Base-by-base conservation (phyloP, 53 echinoderm and acorn worm species). In the Arbacia lixula region DNA sequence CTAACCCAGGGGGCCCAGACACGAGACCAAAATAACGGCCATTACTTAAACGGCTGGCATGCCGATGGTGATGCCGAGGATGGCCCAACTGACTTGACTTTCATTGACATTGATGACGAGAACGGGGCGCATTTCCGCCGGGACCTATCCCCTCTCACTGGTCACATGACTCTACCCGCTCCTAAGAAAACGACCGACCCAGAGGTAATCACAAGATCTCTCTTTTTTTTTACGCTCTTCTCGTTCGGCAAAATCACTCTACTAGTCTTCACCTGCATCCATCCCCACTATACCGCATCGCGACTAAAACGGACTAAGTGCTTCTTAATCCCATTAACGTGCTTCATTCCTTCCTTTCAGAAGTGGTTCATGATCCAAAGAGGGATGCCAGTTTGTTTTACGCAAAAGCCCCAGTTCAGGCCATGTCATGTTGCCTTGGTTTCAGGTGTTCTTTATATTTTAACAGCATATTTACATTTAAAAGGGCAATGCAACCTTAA, bases 121-220 rank as follows among this genome's bases (percentile, higher is more conserved):
- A 51, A 81, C 63, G 43, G 62, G 50, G 35, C 82, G 0, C 62
- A 61, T 34, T 63, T 81, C 82, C 82, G 63, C 38, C 62, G 82
- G 3, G 82, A 81, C 52, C 43, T 63, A 41, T 41, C 62, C 62
- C 41, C n/a, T 26, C 1, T 30, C 27, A 30, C 34, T 28, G 58
- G 58, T 12, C 58, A 58, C 22, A 58, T 12, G 22, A 77, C 78
- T 27, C 64, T 81, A 63, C 82, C 82, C 41, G 41, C 82, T 81
- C 36, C 52, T 33, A 81, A 61, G 82, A 81, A 63, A 63, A 81
- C 62, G 43, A 34, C 43, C 16, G 82, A 81, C 82, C 49, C 43
- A 46, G 82, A 81, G 82, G 82, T 81, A 81, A 81, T 27, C 77
- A 58, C 26, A 52, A 6, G 10, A 53, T n/a, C n/a, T n/a, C n/a